Conservation (phyloP, 2,888 invertebrate genomes). For the Villa cingulata region DNA sequence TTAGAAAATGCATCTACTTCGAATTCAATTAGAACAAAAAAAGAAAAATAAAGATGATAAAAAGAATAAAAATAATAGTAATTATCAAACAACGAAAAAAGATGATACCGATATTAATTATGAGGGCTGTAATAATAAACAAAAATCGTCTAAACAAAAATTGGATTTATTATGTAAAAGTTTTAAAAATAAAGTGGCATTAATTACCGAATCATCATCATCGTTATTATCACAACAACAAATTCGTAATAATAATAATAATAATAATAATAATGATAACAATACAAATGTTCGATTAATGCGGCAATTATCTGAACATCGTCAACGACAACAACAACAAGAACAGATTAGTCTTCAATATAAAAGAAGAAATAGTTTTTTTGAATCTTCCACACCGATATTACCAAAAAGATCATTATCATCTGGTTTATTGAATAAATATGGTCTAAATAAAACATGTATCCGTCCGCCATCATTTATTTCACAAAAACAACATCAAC, state of each 20-base stretch:
- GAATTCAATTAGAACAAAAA: constrained; percentile 12
- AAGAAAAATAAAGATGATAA: constrained; percentile 14
- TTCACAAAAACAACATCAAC: neutral
- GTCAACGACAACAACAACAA: neutral
- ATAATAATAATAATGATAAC: too few relatives aligned
- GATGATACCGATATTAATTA: neutral
- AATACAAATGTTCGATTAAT: too few relatives aligned
- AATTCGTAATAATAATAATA: too few relatives aligned
- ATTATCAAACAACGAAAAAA: neutral
- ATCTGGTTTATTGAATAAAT: constrained; percentile 11
- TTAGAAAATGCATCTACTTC: constrained; percentile 17
- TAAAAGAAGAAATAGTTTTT: neutral
- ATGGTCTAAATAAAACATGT: constrained; percentile 12
- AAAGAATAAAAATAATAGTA: constrained; percentile 2
- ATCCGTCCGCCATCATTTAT: constrained; percentile 11
- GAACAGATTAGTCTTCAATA: too few relatives aligned
- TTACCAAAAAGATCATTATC: constrained; percentile 4
- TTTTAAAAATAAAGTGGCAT: neutral
- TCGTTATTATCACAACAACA: too few relatives aligned
- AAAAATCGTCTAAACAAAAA: constrained; percentile 1
- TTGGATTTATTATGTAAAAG: neutral
- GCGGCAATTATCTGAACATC: neutral
- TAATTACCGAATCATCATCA: neutral
- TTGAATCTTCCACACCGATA: neutral
- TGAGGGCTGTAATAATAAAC: neutral